phyloP scores from a whole-genome alignment of 2,797 vertebrate species.

The Psittacula derbiana region DNA sequence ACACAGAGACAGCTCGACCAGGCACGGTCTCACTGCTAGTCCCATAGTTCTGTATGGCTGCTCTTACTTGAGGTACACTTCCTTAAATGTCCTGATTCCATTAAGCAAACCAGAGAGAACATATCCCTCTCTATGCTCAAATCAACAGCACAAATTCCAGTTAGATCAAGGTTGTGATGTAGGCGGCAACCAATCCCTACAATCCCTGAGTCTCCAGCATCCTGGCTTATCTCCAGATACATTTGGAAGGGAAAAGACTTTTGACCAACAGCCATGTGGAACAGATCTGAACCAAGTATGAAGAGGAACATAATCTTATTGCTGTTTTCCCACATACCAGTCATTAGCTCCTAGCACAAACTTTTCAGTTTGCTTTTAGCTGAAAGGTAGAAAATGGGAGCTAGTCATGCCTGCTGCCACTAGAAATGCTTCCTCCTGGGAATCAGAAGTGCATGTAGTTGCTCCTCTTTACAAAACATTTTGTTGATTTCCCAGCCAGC shows the following conservation, averaged over 20 bases:
- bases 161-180: background rate
- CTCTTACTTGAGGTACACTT: background rate
- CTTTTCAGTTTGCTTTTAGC: background rate
- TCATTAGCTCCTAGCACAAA: background rate
- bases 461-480: background rate
- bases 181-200: background rate
- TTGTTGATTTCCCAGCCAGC: background rate
- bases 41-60: background rate
- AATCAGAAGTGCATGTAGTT: background rate
- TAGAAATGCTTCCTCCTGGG: background rate
- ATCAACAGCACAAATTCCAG: background rate
- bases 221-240: background rate
- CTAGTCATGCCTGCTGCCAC: background rate
- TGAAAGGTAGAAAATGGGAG: background rate
- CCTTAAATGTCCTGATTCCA: background rate
- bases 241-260: conserved; percentile 6
- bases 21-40: background rate
- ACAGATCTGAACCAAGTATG: background rate
- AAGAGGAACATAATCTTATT: background rate
- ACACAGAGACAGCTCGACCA: background rate
- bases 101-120: background rate
- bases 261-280: conserved; percentile 23
- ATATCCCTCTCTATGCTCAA: background rate
- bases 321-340: background rate
- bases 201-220: background rate